Base-by-base conservation (phyloP, 2,113 vertebrate genomes). In the Percopsis transmontana region DNA sequence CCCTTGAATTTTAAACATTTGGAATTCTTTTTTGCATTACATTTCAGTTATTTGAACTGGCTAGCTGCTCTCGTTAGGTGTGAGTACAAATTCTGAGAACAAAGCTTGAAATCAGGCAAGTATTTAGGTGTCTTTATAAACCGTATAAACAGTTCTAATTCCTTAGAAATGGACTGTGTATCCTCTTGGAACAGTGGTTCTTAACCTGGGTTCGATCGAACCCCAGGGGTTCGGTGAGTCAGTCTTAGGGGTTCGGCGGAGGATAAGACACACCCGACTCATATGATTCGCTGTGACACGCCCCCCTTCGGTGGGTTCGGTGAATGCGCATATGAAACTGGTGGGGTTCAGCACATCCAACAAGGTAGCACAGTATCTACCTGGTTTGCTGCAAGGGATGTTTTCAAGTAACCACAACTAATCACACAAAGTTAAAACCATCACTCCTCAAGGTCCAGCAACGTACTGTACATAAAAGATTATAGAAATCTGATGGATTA, bases 401-500 rank as follows among this genome's bases (percentile, higher is more conserved):
- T 65, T 56, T 57, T 70, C n/a, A 57, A 68, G 53, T 24, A 72
- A 83, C 19, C 47, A 5, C 62, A 81, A 88, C 83, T 89, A 89
- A 64, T 82, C 63, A 87, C 85, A 73, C 85, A 85, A 87, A 50
- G 15, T 15, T 14, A 54, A 45, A 57, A 47, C 27, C 61, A 89
- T 68, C 65, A 88, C 72, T 84, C 82, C 52, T 67, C 79, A 84
- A 87, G 67, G 64, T 77, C 53, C 42, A 38, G 38, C 52, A 18
- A 59, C 56, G 66, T 58, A 50, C 58, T 60, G 68, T 39, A 91
- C 90, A 93, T 84, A 87, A 87, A 92, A 86, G 70, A 70, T 70
- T 84, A 89, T 79, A 89, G 85, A 91, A 89, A 91, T 90, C 89
- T 90, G 83, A 76, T 81, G 91, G 87, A 94, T 89, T 89, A 88